Conservation (phyloP, 2,113 vertebrate genomes). For the Syngnathus scovelli region DNA sequence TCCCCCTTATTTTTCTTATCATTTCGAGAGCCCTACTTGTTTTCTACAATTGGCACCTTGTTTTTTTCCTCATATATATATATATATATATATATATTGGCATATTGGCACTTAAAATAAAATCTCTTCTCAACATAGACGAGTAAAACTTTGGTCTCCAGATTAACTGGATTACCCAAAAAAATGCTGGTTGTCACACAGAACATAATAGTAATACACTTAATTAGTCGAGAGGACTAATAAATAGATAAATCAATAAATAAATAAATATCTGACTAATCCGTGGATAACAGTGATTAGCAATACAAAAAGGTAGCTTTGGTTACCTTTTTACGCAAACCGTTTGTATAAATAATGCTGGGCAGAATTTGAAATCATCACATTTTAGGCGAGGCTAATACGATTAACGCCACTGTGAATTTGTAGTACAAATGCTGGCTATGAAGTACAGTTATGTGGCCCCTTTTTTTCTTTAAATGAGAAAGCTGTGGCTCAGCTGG, state of each 20-base stretch:
- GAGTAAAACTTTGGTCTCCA: conserved; percentile 68
- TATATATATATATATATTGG: neutral
- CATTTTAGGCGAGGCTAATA: conserved; percentile 44
- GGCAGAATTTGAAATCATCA: conserved; percentile 35
- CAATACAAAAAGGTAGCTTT: conserved; percentile 10
- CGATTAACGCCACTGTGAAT: conserved; percentile 48
- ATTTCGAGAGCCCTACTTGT: neutral
- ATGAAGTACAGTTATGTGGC: conserved; percentile 32
- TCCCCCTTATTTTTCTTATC: neutral
- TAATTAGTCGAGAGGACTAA: conserved; percentile 22
- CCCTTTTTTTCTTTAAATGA: conserved; percentile 18
- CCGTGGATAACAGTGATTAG: neutral
- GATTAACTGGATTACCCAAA: conserved; percentile 48
- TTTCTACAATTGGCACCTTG: conserved; percentile 50
- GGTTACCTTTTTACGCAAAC: conserved; percentile 34
- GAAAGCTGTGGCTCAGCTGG: conserved; percentile 25
- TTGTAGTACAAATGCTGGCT: conserved; percentile 23
- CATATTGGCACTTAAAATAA: conserved; percentile 68
- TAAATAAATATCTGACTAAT: conserved; percentile 57
- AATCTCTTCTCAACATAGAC: conserved; percentile 49
- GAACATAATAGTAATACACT: conserved; percentile 39
- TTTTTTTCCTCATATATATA: conserved; percentile 7
- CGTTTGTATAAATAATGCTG: conserved; percentile 34
- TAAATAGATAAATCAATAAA: conserved; percentile 66
- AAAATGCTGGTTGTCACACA: conserved; percentile 54